A percentile compares a stretch with the other conserved stretches of the same genome.
phyloP scores from a whole-genome alignment of 23 tunicate species.

The Pegea sp. region DNA sequence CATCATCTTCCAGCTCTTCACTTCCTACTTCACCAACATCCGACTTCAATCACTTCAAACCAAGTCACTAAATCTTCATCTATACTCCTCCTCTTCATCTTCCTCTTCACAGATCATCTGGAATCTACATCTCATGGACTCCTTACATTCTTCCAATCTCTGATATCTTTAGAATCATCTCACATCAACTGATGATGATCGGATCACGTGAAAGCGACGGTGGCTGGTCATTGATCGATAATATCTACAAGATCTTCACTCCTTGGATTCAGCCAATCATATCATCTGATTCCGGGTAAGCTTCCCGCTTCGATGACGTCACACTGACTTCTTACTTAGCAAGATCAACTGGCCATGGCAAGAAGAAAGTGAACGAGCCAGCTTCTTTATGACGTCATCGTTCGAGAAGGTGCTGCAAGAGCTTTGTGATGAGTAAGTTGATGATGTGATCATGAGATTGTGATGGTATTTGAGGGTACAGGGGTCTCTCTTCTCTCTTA shows the following conservation, averaged over 20 bases:
- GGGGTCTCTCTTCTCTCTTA: no score
- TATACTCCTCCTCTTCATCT: constrained; percentile 42
- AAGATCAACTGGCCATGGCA: constrained; percentile 26
- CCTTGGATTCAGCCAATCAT: constrained; percentile 14
- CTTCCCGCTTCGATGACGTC: background rate
- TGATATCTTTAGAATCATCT: background rate
- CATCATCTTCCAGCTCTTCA: background rate
- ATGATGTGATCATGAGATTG: background rate
- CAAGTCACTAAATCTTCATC: constrained; percentile 25
- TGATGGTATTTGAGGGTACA: background rate
- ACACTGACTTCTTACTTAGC: constrained; percentile 2
- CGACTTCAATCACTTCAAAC: background rate
- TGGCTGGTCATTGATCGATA: constrained; percentile 7
- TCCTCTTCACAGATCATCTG: constrained; percentile 20
- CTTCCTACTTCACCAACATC: constrained; percentile 3
- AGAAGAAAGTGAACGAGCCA: constrained; percentile 2
- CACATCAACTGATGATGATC: constrained; percentile 10
- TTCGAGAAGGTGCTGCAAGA: constrained; percentile 10
- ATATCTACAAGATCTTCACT: constrained; percentile 9
- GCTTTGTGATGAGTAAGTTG: constrained; percentile 22
- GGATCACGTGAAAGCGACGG: constrained; percentile 13
- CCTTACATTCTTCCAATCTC: constrained; percentile 11
- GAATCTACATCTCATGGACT: constrained; percentile 14
- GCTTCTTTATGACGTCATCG: constrained; percentile 4
- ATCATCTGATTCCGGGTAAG: background rate